Evolutionary conservation across 2,888 invertebrate genomes (phyloP).

Genomic region (Athetis lepigone): DNA sequence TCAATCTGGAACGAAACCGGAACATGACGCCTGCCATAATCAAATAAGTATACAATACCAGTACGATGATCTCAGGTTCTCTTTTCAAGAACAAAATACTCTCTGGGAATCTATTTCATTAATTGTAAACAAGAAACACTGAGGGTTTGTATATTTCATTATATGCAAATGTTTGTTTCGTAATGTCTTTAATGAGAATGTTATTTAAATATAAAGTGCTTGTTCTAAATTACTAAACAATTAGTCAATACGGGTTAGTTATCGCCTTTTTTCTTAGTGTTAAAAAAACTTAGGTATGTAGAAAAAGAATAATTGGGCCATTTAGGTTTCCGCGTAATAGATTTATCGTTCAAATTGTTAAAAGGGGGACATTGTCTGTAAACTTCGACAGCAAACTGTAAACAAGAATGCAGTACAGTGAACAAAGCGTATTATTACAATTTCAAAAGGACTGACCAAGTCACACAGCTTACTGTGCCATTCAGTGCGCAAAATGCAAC

Average conservation of each 20-base stretch:
- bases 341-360: constrained; percentile 1
- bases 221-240: constrained; percentile 45
- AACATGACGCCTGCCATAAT: background rate
- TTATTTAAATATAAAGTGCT: constrained; percentile 41
- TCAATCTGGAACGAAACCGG: background rate
- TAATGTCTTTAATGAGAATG: constrained; percentile 44
- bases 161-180: constrained; percentile 58
- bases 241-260: constrained; percentile 38
- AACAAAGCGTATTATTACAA: constrained; percentile 11
- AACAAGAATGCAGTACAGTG: constrained; percentile 10
- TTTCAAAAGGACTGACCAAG: constrained; percentile 19
- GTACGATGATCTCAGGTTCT: constrained; percentile 30
- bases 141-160: constrained; percentile 53
- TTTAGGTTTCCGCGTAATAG: constrained; percentile 12
- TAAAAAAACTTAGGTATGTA: background rate
- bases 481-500: constrained; percentile 23
- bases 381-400: constrained; percentile 10
- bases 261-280: constrained; percentile 18
- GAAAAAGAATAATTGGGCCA: constrained; percentile 12
- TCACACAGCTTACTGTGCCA: constrained; percentile 34
- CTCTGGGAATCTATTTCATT: constrained; percentile 27
- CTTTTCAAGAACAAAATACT: constrained; percentile 28
- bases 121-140: constrained; percentile 30
- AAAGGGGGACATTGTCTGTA: background rate
- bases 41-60: constrained; percentile 7